These are phyloP conservation scores for Rallus crepitans DNA, from an alignment of 2,797 vertebrate species.

Conservation along the genomic window DNA sequence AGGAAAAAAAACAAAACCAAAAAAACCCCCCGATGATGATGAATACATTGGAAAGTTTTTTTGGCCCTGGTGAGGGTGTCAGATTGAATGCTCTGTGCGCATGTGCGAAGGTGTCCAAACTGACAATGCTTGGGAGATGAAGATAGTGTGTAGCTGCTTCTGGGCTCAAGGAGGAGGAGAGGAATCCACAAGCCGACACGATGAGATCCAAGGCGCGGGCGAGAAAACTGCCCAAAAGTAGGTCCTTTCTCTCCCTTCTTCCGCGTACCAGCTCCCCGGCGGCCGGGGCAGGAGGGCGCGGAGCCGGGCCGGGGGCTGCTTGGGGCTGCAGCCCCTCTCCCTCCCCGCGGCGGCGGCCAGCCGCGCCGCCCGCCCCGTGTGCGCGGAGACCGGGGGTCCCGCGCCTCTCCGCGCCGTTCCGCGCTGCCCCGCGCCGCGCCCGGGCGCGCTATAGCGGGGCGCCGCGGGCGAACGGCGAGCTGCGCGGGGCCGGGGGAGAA, in stretches of 20 bases:
- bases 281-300: constrained; percentile 66
- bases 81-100: constrained; percentile 99
- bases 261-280: constrained; percentile 75
- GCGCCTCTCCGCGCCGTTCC: neutral
- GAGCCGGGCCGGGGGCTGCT: constrained; percentile 68
- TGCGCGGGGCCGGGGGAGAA: constrained; percentile 63
- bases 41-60: constrained; percentile 99
- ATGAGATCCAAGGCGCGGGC: constrained; percentile 99
- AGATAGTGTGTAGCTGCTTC: constrained; percentile 99
- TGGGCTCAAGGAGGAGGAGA: constrained; percentile 97
- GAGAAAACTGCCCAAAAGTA: constrained; percentile 99
- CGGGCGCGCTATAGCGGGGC: neutral
- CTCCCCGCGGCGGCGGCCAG: neutral
- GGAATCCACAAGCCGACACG: constrained; percentile 94
- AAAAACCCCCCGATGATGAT: constrained; percentile 86
- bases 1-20: neutral
- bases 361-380: neutral
- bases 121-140: constrained; percentile 99
- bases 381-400: constrained; percentile 11
- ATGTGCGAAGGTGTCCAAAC: constrained; percentile 99
- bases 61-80: constrained; percentile 98
- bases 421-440: neutral
- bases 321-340: constrained; percentile 44
- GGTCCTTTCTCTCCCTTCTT: constrained; percentile 83
- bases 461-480: constrained; percentile 45